These are phyloP conservation scores for Loris lydekkerianus DNA, from an alignment of 2,797 vertebrate genomes.

Conservation along the genomic window DNA sequence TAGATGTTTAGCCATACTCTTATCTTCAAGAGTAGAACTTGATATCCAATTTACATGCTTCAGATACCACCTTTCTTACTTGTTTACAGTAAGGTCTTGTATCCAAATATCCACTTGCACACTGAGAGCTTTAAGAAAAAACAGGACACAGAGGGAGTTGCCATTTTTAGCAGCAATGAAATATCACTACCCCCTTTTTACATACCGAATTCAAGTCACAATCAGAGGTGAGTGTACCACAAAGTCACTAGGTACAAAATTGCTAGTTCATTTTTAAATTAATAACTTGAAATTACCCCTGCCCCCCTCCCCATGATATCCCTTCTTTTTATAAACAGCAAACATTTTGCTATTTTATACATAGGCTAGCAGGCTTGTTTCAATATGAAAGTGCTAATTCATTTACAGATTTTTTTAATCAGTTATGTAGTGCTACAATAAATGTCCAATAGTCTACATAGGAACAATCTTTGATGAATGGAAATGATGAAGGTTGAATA, in stretches of 20 bases:
- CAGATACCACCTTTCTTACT: conserved; percentile 92
- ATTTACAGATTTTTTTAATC: conserved; percentile 96
- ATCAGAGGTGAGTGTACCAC: conserved; percentile 91
- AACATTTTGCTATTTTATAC: conserved; percentile 98
- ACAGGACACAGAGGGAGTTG: conserved; percentile 92
- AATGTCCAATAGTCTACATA: conserved; percentile 99
- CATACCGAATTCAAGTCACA: conserved; percentile 92
- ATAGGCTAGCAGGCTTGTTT: conserved; percentile 99
- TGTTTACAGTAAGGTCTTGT: conserved; percentile 93
- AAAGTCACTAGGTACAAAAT: conserved; percentile 92
- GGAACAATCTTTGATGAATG: conserved; percentile 94
- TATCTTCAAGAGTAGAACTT: conserved; percentile 93
- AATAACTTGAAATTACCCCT: conserved; percentile 89
- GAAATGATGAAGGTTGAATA: conserved; percentile 91
- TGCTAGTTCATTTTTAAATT: conserved; percentile 91
- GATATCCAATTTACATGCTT: conserved; percentile 95
- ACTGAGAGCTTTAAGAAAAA: conserved; percentile 93
- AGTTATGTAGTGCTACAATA: conserved; percentile 99
- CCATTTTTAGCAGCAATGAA: conserved; percentile 93
- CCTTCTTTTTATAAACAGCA: conserved; percentile 91
- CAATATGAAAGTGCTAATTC: conserved; percentile 99
- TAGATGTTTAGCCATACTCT: conserved; percentile 95
- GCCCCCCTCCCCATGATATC: conserved; percentile 87
- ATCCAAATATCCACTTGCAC: conserved; percentile 92
- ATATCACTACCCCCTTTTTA: conserved; percentile 92